phyloP scores from a whole-genome alignment of 2,888 invertebrate genomes.

The Thelaira solivaga region DNA sequence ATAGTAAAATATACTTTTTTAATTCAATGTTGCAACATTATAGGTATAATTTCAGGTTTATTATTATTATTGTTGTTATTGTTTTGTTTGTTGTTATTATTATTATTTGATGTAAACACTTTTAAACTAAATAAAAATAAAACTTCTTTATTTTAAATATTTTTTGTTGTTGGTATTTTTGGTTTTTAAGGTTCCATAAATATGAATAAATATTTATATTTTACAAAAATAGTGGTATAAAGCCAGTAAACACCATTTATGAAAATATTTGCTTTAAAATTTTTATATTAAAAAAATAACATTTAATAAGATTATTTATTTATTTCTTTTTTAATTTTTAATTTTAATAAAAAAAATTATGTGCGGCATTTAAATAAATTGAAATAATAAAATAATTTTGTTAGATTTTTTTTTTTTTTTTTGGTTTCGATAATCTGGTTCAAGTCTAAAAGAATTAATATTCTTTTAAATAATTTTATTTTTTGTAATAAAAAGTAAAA shows the following conservation, averaged over 20 bases:
- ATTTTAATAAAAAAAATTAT: slow-evolving; percentile 58
- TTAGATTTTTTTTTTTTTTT: slow-evolving; percentile 21
- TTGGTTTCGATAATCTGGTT: neutral
- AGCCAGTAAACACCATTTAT: slow-evolving; percentile 58
- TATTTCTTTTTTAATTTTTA: slow-evolving; percentile 24
- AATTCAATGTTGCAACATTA: slow-evolving; percentile 63
- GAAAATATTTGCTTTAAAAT: slow-evolving; percentile 43
- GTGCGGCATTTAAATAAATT: slow-evolving; percentile 53
- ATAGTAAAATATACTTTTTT: slow-evolving; percentile 50
- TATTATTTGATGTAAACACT: slow-evolving; percentile 28
- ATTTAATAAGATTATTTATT: slow-evolving; percentile 45
- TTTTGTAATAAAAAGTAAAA: slow-evolving; percentile 27
- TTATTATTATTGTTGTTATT: neutral
- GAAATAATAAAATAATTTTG: slow-evolving; percentile 44
- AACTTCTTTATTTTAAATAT: slow-evolving; percentile 51
- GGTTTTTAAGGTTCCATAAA: slow-evolving; percentile 20
- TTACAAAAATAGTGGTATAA: slow-evolving; percentile 55
- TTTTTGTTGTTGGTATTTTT: neutral
- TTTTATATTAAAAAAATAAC: slow-evolving; percentile 46
- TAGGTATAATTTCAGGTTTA: slow-evolving; percentile 13
- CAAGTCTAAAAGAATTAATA: neutral
- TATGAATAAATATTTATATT: slow-evolving; percentile 37
- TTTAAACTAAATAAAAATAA: slow-evolving; percentile 52
- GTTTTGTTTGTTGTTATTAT: too few species aligned
- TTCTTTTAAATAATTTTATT: neutral